These are phyloP conservation scores for Trogon surrucura DNA, from an alignment of 2,113 vertebrate genomes.

Conservation along the genomic window DNA sequence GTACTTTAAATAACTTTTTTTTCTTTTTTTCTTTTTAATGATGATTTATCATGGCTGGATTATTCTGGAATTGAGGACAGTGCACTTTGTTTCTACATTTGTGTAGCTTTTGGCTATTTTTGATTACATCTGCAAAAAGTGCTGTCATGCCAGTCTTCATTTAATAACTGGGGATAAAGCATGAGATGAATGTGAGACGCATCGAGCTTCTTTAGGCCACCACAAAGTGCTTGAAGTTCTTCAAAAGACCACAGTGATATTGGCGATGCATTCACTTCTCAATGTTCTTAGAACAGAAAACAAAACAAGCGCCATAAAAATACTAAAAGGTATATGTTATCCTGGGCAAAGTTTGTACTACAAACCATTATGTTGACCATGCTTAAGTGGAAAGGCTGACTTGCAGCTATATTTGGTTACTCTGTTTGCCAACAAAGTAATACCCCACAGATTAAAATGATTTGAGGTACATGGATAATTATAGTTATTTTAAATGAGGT, in stretches of 20 bases:
- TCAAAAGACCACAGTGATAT: not conserved
- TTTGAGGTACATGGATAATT: not conserved
- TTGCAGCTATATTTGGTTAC: not conserved
- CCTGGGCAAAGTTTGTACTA: not conserved
- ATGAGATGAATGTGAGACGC: not conserved
- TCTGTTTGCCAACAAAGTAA: not conserved
- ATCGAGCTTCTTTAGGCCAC: not conserved
- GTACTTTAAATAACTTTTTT: not conserved
- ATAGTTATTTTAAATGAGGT: not conserved
- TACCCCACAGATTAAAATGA: not conserved
- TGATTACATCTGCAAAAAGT: not conserved
- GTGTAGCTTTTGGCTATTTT: not conserved
- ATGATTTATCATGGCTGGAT: not conserved
- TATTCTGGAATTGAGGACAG: not conserved
- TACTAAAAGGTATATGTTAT: not conserved
- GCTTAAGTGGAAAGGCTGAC: not conserved
- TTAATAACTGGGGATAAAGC: not conserved
- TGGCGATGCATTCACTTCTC: fast-evolving
- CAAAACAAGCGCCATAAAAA: not conserved
- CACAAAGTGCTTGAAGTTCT: not conserved
- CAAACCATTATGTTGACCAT: not conserved
- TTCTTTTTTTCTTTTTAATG: not conserved
- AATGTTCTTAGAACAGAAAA: not conserved
- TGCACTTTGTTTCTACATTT: not conserved
- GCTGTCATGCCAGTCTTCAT: not conserved